A percentile compares a stretch with the other conserved stretches of the same genome.
Conservation (phyloP, 2,888 invertebrate genomes). For the Cephus rjabovi region DNA sequence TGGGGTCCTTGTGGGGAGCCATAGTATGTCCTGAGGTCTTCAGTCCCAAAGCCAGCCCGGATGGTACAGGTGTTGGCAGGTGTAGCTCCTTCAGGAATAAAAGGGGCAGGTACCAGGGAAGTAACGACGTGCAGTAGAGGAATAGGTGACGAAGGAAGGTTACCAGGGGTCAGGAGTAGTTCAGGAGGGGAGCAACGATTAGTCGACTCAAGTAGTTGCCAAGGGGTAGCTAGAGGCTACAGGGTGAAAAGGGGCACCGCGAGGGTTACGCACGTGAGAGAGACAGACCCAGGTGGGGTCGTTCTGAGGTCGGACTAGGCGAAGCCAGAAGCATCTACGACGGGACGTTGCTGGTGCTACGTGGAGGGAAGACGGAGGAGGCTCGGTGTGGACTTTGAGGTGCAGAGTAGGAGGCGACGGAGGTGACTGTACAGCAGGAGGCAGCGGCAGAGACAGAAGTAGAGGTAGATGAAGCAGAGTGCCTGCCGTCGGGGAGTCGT, state of each 20-base stretch:
- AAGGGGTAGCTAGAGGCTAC: neutral
- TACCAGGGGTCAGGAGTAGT: neutral
- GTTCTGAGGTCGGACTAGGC: neutral
- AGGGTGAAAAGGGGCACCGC: neutral
- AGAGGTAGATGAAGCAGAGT: conserved; percentile 11
- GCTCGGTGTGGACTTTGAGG: neutral
- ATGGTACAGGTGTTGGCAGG: neutral
- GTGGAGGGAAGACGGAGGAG: neutral
- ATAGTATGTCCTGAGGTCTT: neutral
- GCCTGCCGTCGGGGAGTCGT: conserved; percentile 13
- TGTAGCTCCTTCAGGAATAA: neutral
- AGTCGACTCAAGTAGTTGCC: neutral
- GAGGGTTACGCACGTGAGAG: neutral
- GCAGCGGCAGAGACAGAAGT: conserved; percentile 23
- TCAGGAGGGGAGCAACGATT: neutral
- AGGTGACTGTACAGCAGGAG: conserved; percentile 16
- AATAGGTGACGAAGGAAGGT: neutral
- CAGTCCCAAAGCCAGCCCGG: neutral
- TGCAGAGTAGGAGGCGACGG: conserved; percentile 24
- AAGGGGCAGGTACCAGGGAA: neutral
- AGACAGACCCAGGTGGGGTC: neutral
- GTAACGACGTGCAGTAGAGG: neutral
- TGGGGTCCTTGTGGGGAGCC: neutral
- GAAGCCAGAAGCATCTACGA: neutral
- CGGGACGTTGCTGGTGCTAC: neutral